phyloP scores from a whole-genome alignment of 2,888 invertebrate species.

The Caenorhabditis macrosperma region DNA sequence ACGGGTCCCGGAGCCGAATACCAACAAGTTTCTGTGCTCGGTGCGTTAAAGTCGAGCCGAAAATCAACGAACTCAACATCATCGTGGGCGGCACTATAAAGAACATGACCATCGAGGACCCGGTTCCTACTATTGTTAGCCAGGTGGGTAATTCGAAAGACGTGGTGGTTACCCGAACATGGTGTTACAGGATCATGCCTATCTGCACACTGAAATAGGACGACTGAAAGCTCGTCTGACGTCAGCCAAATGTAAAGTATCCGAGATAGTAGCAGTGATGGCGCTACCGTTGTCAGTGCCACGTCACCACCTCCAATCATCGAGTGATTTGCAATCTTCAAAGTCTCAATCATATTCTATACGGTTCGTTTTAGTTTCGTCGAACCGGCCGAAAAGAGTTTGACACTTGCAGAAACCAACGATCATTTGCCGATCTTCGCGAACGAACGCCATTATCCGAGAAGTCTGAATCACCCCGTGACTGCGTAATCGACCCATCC shows the following conservation, averaged over 20 bases:
- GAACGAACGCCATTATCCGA: constrained; percentile 57
- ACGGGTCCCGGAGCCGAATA: constrained; percentile 27
- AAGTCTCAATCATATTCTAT: constrained; percentile 42
- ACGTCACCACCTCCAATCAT: constrained; percentile 32
- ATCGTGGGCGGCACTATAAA: constrained; percentile 47
- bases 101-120: constrained; percentile 53
- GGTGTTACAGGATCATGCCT: constrained; percentile 27
- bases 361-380: constrained; percentile 16
- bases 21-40: constrained; percentile 30
- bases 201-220: constrained; percentile 38
- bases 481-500: constrained; percentile 54
- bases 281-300: constrained; percentile 35
- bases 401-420: constrained; percentile 42
- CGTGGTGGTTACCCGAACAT: background rate
- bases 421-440: constrained; percentile 62
- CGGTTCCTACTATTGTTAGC: constrained; percentile 40
- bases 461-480: constrained; percentile 48
- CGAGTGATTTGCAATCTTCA: constrained; percentile 26
- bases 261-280: constrained; percentile 61
- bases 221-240: constrained; percentile 59
- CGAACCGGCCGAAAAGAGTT: no score
- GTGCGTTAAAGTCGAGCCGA: constrained; percentile 42
- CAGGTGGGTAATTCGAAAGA: constrained; percentile 8
- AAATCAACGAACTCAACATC: constrained; percentile 45
- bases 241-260: constrained; percentile 44